Conservation (phyloP, 30 jellyfish, hydroid and myxozoan species). For the Sanderia malayensis region DNA sequence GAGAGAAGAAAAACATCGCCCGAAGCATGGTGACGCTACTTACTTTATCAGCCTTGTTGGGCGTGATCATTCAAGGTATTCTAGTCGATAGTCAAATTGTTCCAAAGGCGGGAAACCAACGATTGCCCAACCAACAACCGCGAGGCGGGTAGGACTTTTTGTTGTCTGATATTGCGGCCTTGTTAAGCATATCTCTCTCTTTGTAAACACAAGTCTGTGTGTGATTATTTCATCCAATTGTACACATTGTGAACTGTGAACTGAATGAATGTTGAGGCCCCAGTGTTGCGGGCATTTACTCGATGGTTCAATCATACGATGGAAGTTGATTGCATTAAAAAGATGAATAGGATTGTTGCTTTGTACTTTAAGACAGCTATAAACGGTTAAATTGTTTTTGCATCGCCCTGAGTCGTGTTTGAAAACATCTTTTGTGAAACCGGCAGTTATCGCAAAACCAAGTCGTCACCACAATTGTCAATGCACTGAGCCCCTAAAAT, state of each 20-base stretch:
- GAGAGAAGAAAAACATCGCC: background rate
- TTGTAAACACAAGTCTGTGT: too few species aligned
- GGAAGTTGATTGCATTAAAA: too few species aligned
- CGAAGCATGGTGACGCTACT: conserved; percentile 32
- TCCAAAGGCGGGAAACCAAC: conserved; percentile 27
- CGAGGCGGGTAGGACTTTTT: conserved; percentile 58
- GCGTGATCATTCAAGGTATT: conserved; percentile 42
- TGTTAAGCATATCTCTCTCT: background rate
- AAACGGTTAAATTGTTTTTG: too few species aligned
- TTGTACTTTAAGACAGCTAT: too few species aligned
- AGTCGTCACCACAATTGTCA: background rate
- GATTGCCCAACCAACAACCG: conserved; percentile 53
- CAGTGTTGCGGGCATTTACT: too few species aligned
- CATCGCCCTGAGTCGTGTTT: too few species aligned
- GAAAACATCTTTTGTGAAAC: background rate
- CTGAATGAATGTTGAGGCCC: too few species aligned
- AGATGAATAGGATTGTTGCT: too few species aligned
- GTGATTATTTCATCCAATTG: too few species aligned
- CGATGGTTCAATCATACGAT: too few species aligned
- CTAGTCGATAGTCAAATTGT: conserved; percentile 35
- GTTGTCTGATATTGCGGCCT: background rate
- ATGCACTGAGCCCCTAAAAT: background rate
- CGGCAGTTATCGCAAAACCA: background rate
- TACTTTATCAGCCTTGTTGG: conserved; percentile 41
- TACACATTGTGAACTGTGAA: too few species aligned